Evolutionary conservation across 2,888 invertebrate species (phyloP), one percentile per base, ranked within the genome.

Genomic region (Orthosia gothica): DNA sequence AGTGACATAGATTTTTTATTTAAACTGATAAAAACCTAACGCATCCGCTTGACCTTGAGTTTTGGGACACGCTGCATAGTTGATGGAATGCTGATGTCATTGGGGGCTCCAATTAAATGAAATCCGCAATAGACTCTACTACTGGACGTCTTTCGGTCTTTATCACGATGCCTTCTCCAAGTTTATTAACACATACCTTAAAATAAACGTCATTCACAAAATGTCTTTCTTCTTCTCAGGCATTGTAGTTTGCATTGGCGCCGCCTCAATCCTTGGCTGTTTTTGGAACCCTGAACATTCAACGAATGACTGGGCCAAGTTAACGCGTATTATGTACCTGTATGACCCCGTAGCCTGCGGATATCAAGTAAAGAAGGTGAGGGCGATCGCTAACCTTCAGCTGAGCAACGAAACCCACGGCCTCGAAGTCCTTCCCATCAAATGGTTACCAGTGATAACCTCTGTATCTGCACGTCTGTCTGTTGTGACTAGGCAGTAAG

Each of bases 271-370:
- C 3, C 76, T 92, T 2, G 18, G 74, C 9, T 96, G 96, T 74
- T 11, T 90, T 0, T 96, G 95, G 95, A 79, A 80, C 0, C 95
- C 95, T 0, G 89, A 92, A 13, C 20, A 86, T 0, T 77, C 90
- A 0, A 70, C 68, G 0, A 57, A 82, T 3, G 95, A 95, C 70
- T 91, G 84, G 47, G 91, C 93, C 78, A 94, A 93, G 71, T 84
- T 96, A 3, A 86, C 87, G 2, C 92, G 95, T 9, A 92, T 95
- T 68, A 95, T 95, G 95, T 96, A 96, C 70, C 85, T 96, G 3
- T 95, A 93, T 76, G 95, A 96, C 64, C 89, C 90, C 2, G 74
- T 89, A 1, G 92, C 92, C 0, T 96, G 96, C 54, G 92, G 91
- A 0, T 86, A 90, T 62, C 83, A 86, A 3, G 70, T 91, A 2